Conservation (phyloP, 1,140 invertebrate species). For the Pseudachorutes palmiensis region DNA sequence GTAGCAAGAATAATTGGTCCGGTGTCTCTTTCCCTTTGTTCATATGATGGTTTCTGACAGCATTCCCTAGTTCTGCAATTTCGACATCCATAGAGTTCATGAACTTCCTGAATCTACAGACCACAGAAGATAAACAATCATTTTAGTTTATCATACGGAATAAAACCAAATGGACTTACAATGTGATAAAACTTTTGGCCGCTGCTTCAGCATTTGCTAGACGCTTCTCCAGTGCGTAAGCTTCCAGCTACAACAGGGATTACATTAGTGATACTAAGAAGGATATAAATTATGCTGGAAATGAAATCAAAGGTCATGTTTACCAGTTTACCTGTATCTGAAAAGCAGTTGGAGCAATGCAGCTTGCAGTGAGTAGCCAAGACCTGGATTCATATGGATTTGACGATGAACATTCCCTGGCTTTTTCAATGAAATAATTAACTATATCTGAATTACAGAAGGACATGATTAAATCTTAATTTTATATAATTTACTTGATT, state of each 20-base stretch:
- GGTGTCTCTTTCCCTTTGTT: constrained; percentile 23
- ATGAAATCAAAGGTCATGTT: too few species aligned
- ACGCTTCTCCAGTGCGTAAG: constrained; percentile 69
- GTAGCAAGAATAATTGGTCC: constrained; percentile 27
- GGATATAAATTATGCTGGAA: too few species aligned
- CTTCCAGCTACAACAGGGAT: constrained; percentile 55
- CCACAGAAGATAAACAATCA: constrained; percentile 13
- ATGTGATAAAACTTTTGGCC: constrained; percentile 66
- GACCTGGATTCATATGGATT: constrained; percentile 73
- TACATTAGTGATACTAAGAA: constrained; percentile 10
- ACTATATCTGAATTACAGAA: background rate
- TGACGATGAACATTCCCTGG: constrained; percentile 58
- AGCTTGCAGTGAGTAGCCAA: constrained; percentile 66
- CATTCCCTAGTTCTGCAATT: constrained; percentile 27
- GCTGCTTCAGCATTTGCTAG: constrained; percentile 69
- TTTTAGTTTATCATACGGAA: background rate
- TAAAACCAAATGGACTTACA: constrained; percentile 43
- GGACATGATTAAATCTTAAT: background rate
- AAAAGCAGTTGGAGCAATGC: background rate
- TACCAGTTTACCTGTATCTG: constrained; percentile 7
- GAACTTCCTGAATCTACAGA: constrained; percentile 52
- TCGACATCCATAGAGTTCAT: constrained; percentile 45
- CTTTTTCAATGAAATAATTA: constrained; percentile 40
- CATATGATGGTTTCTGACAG: constrained; percentile 27
- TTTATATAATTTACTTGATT: too few species aligned